A percentile compares a stretch with the other conserved stretches of the same genome.
These are phyloP conservation scores for Ceraclea dissimilis DNA, from an alignment of 2,888 invertebrate genomes.

Conservation along the genomic window DNA sequence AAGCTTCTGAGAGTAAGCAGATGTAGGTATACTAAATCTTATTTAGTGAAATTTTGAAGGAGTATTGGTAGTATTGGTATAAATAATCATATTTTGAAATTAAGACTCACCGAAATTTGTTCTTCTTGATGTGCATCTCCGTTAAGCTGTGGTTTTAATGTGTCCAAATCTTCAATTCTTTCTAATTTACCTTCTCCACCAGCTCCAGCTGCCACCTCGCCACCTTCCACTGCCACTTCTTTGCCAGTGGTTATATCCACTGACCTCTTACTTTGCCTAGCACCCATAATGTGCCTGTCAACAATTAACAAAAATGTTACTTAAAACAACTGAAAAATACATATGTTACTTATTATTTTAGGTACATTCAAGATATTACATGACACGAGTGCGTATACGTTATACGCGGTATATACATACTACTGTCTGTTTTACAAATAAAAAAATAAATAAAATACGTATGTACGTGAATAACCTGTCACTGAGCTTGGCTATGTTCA, in stretches of 20 bases:
- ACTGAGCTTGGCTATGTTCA: too few species aligned
- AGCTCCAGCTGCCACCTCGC: slow-evolving; percentile 47
- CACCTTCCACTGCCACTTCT: slow-evolving; percentile 51
- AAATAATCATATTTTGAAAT: too few species aligned
- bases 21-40: too few species aligned
- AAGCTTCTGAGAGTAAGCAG: too few species aligned
- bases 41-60: too few species aligned
- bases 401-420: too few species aligned
- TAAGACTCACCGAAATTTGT: slow-evolving; percentile 39
- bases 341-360: too few species aligned
- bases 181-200: slow-evolving; percentile 64
- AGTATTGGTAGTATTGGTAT: too few species aligned
- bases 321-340: too few species aligned
- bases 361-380: background rate
- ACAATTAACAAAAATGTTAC: background rate
- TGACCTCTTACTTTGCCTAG: slow-evolving; percentile 80
- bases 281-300: slow-evolving; percentile 57
- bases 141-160: slow-evolving; percentile 66
- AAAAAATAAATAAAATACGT: too few species aligned
- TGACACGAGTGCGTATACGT: background rate
- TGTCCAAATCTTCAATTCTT: slow-evolving; percentile 67
- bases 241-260: slow-evolving; percentile 76
- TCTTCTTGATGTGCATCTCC: slow-evolving; percentile 61
- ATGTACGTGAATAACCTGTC: too few species aligned
- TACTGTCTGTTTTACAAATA: too few species aligned